A percentile compares a stretch with the other conserved stretches of the same genome.
Conservation (phyloP, 2,797 vertebrate genomes). For the Tarsius wallacei region DNA sequence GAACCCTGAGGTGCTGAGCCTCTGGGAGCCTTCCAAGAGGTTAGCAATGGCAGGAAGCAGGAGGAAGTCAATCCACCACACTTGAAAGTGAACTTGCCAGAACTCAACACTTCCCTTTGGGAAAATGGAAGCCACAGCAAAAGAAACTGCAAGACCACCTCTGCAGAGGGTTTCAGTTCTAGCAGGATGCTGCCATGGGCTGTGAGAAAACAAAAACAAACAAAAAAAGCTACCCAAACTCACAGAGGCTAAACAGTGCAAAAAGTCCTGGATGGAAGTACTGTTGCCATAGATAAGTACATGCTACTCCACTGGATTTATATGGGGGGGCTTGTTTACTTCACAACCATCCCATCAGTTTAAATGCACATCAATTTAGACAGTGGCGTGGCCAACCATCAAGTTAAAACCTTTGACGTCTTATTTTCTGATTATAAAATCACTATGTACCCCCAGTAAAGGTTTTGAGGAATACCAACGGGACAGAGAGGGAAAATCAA, state of each 20-base stretch:
- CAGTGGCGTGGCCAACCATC: not conserved
- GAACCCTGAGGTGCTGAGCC: not conserved
- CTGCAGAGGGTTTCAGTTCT: rapidly evolving
- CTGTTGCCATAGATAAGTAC: not conserved
- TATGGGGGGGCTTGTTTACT: not conserved
- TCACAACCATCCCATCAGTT: conserved; percentile 44
- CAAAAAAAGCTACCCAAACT: not conserved
- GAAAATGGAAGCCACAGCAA: not conserved
- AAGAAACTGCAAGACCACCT: not conserved
- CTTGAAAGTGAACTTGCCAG: not conserved
- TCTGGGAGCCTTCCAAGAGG: not conserved
- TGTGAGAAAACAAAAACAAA: not conserved
- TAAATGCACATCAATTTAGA: conserved; percentile 57
- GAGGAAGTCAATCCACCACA: not conserved
- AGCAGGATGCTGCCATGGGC: not conserved
- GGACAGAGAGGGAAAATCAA: not conserved
- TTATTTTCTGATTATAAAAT: conserved; percentile 62
- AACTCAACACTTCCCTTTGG: not conserved
- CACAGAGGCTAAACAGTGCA: not conserved
- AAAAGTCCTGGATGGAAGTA: rapidly evolving
- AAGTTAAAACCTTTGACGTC: not conserved
- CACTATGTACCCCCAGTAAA: not conserved
- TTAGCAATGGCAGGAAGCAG: not conserved
- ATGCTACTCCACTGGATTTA: not conserved
- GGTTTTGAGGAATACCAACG: not conserved